Conservation (phyloP, 2,888 invertebrate species). For the Eupithecia insigniata region DNA sequence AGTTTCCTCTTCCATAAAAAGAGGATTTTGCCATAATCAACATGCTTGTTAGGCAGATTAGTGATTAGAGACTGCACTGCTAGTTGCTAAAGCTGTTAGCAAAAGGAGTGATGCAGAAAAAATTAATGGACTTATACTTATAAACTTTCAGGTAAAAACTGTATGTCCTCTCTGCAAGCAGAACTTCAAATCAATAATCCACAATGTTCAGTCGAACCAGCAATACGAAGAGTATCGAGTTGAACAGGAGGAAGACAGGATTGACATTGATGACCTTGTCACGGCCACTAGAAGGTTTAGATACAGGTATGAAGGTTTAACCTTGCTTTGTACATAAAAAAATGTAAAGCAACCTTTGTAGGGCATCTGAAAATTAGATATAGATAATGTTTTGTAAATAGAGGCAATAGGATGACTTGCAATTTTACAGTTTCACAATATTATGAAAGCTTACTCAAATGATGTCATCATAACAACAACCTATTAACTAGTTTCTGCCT, state of each 20-base stretch:
- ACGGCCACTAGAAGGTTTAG: conserved; percentile 72
- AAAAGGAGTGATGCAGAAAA: background rate
- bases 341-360: background rate
- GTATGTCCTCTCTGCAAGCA: conserved; percentile 98
- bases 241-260: conserved; percentile 66
- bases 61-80: background rate
- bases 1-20: background rate
- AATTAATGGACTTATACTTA: background rate
- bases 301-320: conserved; percentile 70
- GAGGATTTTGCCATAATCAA: background rate
- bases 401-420: conserved; percentile 3
- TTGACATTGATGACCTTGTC: conserved; percentile 63
- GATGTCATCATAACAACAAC: background rate
- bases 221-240: conserved; percentile 94
- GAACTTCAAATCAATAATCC: conserved; percentile 94
- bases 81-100: background rate
- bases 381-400: background rate
- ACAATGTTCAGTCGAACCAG: conserved; percentile 93
- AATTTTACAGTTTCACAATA: conserved; percentile 16
- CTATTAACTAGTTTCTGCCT: background rate
- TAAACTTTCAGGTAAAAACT: conserved; percentile 88
- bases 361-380: background rate
- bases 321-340: background rate
- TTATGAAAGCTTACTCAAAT: conserved; percentile 14
- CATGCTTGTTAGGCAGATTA: background rate